These are phyloP conservation scores for Scomber colias DNA, from an alignment of 2,113 vertebrate species.

Conservation along the genomic window DNA sequence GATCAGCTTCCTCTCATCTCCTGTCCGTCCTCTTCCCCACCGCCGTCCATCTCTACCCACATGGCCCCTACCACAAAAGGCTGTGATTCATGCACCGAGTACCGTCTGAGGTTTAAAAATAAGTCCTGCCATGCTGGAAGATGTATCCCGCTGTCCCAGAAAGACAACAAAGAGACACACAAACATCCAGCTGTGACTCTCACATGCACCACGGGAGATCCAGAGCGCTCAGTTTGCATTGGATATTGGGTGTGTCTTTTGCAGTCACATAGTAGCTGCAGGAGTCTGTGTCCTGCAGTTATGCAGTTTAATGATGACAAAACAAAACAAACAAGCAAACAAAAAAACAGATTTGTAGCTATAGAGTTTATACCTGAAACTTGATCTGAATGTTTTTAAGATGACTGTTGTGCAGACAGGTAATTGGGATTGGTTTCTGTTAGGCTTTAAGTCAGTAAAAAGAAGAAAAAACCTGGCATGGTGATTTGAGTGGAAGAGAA, in stretches of 20 bases:
- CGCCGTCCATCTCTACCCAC: slow-evolving; percentile 45
- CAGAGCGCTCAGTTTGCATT: background rate
- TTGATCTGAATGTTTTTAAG: too few species aligned
- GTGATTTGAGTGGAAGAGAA: background rate
- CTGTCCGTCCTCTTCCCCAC: slow-evolving; percentile 24
- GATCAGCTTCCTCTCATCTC: slow-evolving; percentile 62
- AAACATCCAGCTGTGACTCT: slow-evolving; percentile 17
- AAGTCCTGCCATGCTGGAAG: slow-evolving; percentile 35
- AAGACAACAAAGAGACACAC: slow-evolving; percentile 46
- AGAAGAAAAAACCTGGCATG: background rate
- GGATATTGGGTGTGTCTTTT: background rate
- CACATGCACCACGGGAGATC: background rate
- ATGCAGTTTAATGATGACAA: background rate
- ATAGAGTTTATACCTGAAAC: background rate
- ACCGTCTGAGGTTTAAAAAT: slow-evolving; percentile 57
- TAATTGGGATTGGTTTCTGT: background rate
- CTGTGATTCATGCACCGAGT: slow-evolving; percentile 64
- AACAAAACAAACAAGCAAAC: background rate
- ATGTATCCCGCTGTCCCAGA: slow-evolving; percentile 34
- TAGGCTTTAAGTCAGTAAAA: background rate
- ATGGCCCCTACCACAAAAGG: slow-evolving; percentile 32
- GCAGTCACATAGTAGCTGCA: background rate
- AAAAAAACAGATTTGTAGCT: background rate
- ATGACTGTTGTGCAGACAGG: too few species aligned
- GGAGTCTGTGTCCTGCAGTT: background rate